Evolutionary conservation across 2,113 vertebrate genomes (phyloP), one percentile per base, ranked within the genome.

Genomic region (Hystrix cristata): DNA sequence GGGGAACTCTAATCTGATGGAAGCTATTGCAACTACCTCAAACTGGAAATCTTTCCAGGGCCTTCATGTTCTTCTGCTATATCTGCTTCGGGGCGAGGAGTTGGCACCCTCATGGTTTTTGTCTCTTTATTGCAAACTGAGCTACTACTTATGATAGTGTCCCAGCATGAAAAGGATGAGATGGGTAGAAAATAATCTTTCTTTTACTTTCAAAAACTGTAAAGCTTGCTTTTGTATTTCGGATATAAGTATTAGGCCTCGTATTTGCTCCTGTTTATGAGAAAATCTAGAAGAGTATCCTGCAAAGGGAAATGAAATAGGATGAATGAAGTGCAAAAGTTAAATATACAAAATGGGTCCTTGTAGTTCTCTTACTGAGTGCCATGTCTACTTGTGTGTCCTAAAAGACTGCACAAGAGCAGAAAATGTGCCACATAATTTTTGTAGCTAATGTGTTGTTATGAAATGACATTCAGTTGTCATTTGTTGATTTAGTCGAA

Each of bases 351-450:
- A 74, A 74, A 27, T 2, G 57, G 10, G 48, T 79, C 23, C 31
- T 95, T 81, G 43, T 13, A 38, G 48, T 96, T 95, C 34, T 29
- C n/a, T 95, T 85, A 31, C 34, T 88, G 74, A 89, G 46, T 90
- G 34, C 19, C 29, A 43, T 55, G 8, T 79, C 86, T 78, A 29
- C 29, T 14, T 78, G 0, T 62, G 27, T n/a, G 16, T 9, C 38
- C 62, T 87, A 25, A 27, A 80, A 53, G 18, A 83, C 1, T 67
- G 16, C 57, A 51, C 62, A 88, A 88, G 59, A 31, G 25, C 16
- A 64, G 78, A 86, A 79, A 82, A 13, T 43, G 3, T 96, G 71
- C 59, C 18, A 87, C 18, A 3, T 53, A 53, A 27, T 87, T 83
- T 94, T 82, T 72, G 7, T 74, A 83, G 62, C 62, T 81, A 91